Evolutionary conservation across 2,888 invertebrate species (phyloP), one percentile per base, ranked within the genome.

Genomic region (Argyresthia goedartella): DNA sequence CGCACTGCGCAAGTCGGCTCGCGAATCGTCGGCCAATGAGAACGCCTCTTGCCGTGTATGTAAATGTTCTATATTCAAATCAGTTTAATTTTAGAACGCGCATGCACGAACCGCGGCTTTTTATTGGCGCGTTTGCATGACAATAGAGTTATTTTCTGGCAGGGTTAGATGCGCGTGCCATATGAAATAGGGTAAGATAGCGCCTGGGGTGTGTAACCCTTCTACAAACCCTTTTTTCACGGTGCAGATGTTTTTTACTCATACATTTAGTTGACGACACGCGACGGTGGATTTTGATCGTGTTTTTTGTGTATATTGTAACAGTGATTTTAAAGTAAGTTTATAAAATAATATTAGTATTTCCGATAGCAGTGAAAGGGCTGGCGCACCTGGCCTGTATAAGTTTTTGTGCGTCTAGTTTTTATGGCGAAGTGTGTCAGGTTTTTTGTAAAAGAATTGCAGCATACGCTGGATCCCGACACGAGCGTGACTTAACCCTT

Each of bases 11-110:
- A 80, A 64, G 76, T 59, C 69, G 64, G 73, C 69, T 71, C 72
- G 71, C 73, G 70, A 69, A 73, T 70, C 65, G 57, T 53, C 64
- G 62, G 60, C 85, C 85, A 86, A 85, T 85, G 56, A 67, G 67
- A 60, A 60, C 59, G 56, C 70, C 57, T 58, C 64, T 53, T 56
- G 56, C 25, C 57, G 53, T 60, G 65, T 81, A 84, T 85, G 82
- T 81, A 82, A 85, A 85, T 84, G 66, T 74, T 67, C 66, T 73
- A 73, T 82, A 85, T 86, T 85, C 81, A 86, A 85, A 86, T 84
- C 76, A 79, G 72, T 84, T 86, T 84, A 82, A 85, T 85, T 81
- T 80, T 76, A 72, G 68, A 78, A 64, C 70, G 86, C 85, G 86
- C 86, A 86, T 85, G 86, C 82, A 84, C 85, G 82, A 63, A 71